phyloP scores from a whole-genome alignment of 2,113 vertebrate genomes.

The Chionodraco myersi region DNA sequence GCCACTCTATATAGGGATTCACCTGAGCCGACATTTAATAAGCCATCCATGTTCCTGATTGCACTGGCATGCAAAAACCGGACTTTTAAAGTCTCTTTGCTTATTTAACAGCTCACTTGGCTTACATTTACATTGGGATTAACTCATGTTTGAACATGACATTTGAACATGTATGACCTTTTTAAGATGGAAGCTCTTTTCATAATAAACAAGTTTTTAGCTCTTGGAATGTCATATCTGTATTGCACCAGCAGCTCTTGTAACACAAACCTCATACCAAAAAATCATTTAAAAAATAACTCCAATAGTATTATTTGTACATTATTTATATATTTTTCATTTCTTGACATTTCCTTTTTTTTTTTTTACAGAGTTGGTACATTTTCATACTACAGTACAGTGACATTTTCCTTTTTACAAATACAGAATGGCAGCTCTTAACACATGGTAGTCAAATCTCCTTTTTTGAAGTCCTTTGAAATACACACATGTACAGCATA shows the following conservation, averaged over 20 bases:
- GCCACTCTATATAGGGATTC: neutral
- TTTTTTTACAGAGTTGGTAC: conserved; percentile 52
- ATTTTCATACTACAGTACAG: conserved; percentile 58
- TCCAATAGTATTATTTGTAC: conserved; percentile 15
- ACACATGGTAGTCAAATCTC: conserved; percentile 49
- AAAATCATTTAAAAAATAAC: conserved; percentile 2
- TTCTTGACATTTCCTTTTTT: conserved; percentile 26
- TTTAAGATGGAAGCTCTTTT: neutral
- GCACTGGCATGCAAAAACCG: neutral
- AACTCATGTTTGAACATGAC: neutral
- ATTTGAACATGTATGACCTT: neutral
- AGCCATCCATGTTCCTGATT: too few relatives aligned
- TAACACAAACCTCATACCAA: neutral
- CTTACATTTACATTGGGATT: neutral
- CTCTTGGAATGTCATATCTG: neutral
- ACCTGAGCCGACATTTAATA: neutral
- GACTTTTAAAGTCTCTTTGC: neutral
- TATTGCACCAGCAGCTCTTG: neutral
- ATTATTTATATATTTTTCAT: conserved; percentile 42
- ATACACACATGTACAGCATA: conserved; percentile 63
- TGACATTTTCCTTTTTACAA: conserved; percentile 53
- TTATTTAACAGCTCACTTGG: neutral
- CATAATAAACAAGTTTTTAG: neutral
- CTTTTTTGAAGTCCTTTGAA: conserved; percentile 40
- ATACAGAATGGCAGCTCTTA: conserved; percentile 57